Base-by-base conservation (phyloP, 2,888 invertebrate species). In the Magallana nippona region DNA sequence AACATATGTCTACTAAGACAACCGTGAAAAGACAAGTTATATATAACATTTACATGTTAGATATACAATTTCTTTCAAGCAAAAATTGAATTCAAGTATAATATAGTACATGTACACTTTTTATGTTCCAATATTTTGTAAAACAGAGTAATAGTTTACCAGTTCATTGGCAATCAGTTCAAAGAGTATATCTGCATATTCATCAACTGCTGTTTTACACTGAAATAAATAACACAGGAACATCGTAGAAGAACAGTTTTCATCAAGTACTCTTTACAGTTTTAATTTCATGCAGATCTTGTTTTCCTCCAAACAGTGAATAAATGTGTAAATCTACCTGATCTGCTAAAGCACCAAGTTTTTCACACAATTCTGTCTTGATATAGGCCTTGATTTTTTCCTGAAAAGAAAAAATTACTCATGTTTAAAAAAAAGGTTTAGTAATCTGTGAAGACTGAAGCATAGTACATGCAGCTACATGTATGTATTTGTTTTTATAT, bases 81-180 rank as follows among this genome's bases (percentile, higher is more conserved):
- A 60, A 60, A n/a, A 79, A 13, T 8, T 8, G 44, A 44, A 8
- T 44, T 44, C 44, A 44, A 44, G 44, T 44, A 8, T 44, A 3
- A 44, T 44, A 44, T 44, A 44, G 44, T 5, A 44, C 44, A 44
- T 0, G 44, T 44, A 44, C 5, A 5, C 8, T 44, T 44, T 44
- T 5, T 44, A 44, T 44, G 44, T 44, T 44, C 3, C 44, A 44
- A 44, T 44, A 44, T 44, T 44, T 44, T 44, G 44, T 44, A 44
- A 44, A 44, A 44, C 44, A 44, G 44, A 44, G 0, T 44, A 8
- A 44, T 63, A 55, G 87, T 87, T 81, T 85, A 89, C 89, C 86
- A 89, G 78, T 84, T 88, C 89, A 84, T 86, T 87, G 10, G 86
- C 87, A 3, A 89, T 79, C 10, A 88, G 82, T 58, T 89, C 86